These are phyloP conservation scores for Drosophila paracracens DNA, from an alignment of 2,888 invertebrate species.

Conservation along the genomic window DNA sequence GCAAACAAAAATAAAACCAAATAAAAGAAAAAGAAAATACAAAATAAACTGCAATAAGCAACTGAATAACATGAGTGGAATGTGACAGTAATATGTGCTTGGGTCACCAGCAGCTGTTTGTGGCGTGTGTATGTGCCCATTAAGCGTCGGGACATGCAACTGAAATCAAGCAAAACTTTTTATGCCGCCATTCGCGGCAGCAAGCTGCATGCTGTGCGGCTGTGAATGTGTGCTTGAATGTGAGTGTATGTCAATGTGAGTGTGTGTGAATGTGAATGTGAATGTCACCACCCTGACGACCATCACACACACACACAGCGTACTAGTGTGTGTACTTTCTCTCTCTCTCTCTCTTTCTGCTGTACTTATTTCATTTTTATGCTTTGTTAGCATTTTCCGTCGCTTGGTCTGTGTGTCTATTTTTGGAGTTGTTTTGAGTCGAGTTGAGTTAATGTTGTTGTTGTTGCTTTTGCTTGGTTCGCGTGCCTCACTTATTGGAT, in stretches of 20 bases:
- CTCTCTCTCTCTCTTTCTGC: constrained; percentile 2
- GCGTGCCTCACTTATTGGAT: constrained; percentile 68
- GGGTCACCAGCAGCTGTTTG: constrained; percentile 19
- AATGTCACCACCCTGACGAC: constrained; percentile 26
- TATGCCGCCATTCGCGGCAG: constrained; percentile 17
- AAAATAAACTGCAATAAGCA: constrained; percentile 34
- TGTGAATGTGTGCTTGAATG: constrained; percentile 13
- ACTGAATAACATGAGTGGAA: constrained; percentile 45
- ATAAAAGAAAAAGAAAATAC: constrained; percentile 5
- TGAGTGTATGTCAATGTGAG: background rate
- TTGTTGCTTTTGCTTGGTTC: constrained; percentile 32
- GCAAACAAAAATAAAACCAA: constrained; percentile 5
- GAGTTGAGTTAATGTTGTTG: constrained; percentile 33
- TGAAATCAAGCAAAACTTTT: constrained; percentile 24
- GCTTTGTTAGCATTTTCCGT: constrained; percentile 61
- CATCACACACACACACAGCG: background rate
- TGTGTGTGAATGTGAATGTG: constrained; percentile 20
- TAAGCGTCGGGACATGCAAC: constrained; percentile 40
- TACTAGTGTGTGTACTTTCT: constrained; percentile 23
- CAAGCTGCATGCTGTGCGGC: constrained; percentile 42
- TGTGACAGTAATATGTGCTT: constrained; percentile 22
- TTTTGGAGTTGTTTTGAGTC: constrained; percentile 68
- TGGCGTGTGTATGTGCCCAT: constrained; percentile 7
- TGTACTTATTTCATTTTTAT: constrained; percentile 59
- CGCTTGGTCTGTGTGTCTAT: constrained; percentile 65